Evolutionary conservation across 2,888 invertebrate species (phyloP).

Genomic region (Busseola fusca): DNA sequence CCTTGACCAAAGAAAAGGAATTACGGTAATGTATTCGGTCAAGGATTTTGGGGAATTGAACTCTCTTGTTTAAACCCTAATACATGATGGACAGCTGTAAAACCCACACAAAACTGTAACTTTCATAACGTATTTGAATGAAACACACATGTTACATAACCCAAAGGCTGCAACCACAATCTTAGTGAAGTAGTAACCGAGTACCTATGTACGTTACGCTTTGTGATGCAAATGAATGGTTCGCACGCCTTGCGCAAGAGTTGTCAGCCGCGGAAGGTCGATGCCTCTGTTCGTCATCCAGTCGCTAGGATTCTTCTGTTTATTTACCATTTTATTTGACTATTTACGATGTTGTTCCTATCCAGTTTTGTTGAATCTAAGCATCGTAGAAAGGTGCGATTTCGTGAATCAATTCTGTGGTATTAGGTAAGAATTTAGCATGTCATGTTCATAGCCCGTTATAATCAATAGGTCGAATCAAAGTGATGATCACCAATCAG

Average conservation of each 20-base stretch:
- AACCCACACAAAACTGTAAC: conserved; percentile 24
- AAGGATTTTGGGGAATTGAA: neutral
- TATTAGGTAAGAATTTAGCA: conserved; percentile 11
- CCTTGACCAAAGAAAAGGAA: neutral
- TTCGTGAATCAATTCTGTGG: neutral
- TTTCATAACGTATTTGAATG: conserved; percentile 27
- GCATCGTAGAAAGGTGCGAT: conserved; percentile 8
- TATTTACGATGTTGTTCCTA: conserved; percentile 12
- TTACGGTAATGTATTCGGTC: neutral
- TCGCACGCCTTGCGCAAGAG: conserved; percentile 64
- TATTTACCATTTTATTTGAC: conserved; percentile 43
- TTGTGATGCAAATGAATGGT: conserved; percentile 67
- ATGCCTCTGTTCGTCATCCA: conserved; percentile 60
- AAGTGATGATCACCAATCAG: conserved; percentile 20
- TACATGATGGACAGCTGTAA: neutral
- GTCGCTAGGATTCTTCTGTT: conserved; percentile 47
- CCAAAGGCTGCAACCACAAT: conserved; percentile 28
- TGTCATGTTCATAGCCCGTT: neutral
- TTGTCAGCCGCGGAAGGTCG: conserved; percentile 61
- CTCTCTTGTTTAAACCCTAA: neutral
- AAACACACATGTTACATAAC: conserved; percentile 46
- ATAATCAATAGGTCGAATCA: conserved; percentile 13
- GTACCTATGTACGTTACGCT: conserved; percentile 57
- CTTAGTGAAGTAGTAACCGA: conserved; percentile 40
- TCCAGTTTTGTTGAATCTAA: conserved; percentile 8